These are phyloP conservation scores for Xiphophorus birchmanni DNA, from an alignment of 2,797 vertebrate genomes.

Conservation along the genomic window DNA sequence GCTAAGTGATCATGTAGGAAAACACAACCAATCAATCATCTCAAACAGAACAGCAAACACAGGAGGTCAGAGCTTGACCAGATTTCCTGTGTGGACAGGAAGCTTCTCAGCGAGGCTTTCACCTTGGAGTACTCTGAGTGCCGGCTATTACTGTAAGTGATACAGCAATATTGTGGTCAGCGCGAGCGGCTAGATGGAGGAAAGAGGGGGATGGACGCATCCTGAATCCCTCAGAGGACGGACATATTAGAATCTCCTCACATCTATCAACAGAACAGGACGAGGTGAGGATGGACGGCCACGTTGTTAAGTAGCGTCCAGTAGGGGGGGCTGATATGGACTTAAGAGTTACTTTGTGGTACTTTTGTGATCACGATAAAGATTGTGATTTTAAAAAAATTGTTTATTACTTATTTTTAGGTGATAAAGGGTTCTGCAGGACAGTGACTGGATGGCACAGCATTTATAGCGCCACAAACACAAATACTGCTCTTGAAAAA, in stretches of 20 bases:
- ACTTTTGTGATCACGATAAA: no score
- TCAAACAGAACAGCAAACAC: constrained; percentile 26
- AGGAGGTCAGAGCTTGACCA: background rate
- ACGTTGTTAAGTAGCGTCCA: constrained; percentile 18
- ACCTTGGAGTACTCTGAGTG: constrained; percentile 52
- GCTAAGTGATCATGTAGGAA: constrained; percentile 10
- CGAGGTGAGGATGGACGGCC: constrained; percentile 23
- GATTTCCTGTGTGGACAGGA: constrained; percentile 37
- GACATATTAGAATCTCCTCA: constrained; percentile 16
- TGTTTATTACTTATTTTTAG: no score
- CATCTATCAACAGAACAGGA: constrained; percentile 57
- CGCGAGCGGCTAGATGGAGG: constrained; percentile 24
- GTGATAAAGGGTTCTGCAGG: no score
- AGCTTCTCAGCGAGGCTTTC: constrained; percentile 42
- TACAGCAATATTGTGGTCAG: constrained; percentile 62
- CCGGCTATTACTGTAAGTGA: constrained; percentile 67
- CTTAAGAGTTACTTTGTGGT: no score
- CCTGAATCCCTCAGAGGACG: constrained; percentile 17
- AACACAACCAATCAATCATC: constrained; percentile 23
- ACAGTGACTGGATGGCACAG: no score
- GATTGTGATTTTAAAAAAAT: no score
- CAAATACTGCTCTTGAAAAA: no score
- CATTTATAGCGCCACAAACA: no score
- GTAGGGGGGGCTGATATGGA: no score
- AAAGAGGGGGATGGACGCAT: constrained; percentile 15